Conservation (phyloP, 2,113 vertebrate species). For the Physeter macrocephalus region DNA sequence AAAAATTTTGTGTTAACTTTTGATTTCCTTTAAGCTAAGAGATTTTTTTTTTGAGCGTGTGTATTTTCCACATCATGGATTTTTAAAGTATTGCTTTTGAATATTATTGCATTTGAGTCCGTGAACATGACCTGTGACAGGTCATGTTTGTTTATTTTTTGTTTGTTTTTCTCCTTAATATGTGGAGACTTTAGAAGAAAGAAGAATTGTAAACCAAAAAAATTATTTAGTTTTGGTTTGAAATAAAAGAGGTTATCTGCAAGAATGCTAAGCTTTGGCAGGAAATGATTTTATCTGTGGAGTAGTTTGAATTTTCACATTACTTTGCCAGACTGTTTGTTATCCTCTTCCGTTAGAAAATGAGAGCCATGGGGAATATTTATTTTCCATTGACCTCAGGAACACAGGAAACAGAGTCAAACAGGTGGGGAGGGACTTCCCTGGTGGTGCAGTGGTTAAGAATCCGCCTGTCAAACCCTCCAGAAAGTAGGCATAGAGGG, state of each 20-base stretch:
- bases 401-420: background rate
- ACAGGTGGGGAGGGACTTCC: background rate
- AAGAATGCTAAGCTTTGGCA: background rate
- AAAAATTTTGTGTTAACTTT: background rate
- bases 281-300: background rate
- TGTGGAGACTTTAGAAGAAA: background rate
- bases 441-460: too few relatives aligned
- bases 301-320: constrained; percentile 6
- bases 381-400: background rate
- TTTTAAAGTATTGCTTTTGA: background rate
- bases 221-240: background rate
- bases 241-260: background rate
- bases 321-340: background rate
- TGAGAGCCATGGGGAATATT: background rate
- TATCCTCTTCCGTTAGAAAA: background rate
- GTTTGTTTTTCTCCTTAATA: background rate
- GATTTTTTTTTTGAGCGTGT: background rate
- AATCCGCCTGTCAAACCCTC: too few relatives aligned
- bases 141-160: background rate
- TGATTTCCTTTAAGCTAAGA: background rate
- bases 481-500: too few relatives aligned
- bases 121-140: background rate
- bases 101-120: background rate
- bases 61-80: background rate
- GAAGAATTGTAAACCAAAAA: background rate